Conservation (phyloP, 2,797 vertebrate genomes). For the Galaxias olidus region DNA sequence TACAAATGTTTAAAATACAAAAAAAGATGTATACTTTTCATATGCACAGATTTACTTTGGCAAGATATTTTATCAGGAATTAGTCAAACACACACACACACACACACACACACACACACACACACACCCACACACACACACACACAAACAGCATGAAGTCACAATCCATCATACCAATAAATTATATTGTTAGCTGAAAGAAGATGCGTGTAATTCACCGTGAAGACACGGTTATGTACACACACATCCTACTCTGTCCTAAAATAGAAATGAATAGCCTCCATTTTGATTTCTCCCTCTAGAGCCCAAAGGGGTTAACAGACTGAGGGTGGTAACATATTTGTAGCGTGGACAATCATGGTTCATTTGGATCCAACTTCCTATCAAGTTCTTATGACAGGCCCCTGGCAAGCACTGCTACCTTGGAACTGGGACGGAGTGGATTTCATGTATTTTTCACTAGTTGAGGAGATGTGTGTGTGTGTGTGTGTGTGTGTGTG, state of each 20-base stretch:
- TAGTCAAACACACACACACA: no score
- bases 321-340: constrained; percentile 17
- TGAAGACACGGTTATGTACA: neutral
- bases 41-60: no score
- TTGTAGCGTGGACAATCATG: constrained; percentile 29
- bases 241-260: constrained; percentile 19
- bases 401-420: constrained; percentile 20
- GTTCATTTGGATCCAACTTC: constrained; percentile 42
- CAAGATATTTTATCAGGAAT: no score
- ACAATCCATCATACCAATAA: no score
- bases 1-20: no score
- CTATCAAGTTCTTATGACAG: constrained; percentile 29
- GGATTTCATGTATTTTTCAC: neutral
- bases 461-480: neutral
- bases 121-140: neutral
- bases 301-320: constrained; percentile 52
- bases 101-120: neutral
- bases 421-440: constrained; percentile 7
- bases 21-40: no score
- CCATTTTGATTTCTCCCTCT: constrained; percentile 15
- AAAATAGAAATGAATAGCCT: constrained; percentile 45
- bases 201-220: neutral
- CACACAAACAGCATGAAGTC: no score
- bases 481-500: neutral
- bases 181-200: neutral